A percentile compares a stretch with the other conserved stretches of the same genome.
Conservation (phyloP, 2,113 vertebrate species). For the Panthera leo region DNA sequence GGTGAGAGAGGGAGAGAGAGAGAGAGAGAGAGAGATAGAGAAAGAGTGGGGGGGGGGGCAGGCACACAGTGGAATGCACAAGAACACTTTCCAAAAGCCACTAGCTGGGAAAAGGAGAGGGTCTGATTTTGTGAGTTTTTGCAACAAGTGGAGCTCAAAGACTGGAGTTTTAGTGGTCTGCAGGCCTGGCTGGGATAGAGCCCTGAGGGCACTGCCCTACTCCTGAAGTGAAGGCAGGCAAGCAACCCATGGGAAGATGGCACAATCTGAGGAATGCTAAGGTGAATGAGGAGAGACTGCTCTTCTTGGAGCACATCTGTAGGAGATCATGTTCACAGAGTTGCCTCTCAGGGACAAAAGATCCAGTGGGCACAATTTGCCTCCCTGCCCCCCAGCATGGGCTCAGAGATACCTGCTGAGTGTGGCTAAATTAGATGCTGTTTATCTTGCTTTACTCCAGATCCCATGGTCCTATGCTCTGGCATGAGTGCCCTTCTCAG, state of each 20-base stretch:
- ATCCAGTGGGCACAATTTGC: not conserved
- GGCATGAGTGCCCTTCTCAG: not conserved
- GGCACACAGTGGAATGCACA: not conserved
- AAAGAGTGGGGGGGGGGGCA: not conserved
- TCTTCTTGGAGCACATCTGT: not conserved
- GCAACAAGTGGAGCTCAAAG: not conserved
- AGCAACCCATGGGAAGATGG: not conserved
- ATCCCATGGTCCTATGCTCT: not conserved
- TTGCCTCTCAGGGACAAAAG: not conserved
- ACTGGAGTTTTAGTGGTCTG: not conserved
- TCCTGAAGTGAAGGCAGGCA: not conserved
- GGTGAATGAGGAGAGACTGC: not conserved
- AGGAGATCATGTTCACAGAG: not conserved
- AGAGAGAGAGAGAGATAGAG: not conserved
- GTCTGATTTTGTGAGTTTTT: not conserved
- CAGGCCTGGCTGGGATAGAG: not conserved
- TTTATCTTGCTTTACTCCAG: not conserved
- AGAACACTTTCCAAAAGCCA: not conserved
- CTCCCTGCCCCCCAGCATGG: not conserved
- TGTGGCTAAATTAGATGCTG: not conserved
- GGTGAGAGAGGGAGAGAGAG: too few species aligned
- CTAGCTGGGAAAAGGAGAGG: not conserved
- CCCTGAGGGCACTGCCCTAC: not conserved
- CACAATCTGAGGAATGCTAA: not conserved
- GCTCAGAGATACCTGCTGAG: not conserved